Evolutionary conservation across 2,797 vertebrate genomes (phyloP).

Genomic region (Echiichthys vipera): DNA sequence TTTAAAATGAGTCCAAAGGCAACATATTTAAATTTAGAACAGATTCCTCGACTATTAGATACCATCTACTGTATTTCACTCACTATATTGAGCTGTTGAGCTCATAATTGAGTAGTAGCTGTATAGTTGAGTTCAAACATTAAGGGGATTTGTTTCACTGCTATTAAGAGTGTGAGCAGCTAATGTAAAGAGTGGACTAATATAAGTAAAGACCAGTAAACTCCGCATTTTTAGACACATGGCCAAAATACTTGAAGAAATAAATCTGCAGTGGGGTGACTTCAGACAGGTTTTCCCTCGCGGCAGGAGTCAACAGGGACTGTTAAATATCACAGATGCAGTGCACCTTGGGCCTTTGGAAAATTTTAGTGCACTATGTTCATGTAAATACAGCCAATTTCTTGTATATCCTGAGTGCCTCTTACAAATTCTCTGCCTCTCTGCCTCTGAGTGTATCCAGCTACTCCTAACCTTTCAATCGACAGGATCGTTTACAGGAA

Average conservation of each 20-base stretch:
- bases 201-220: slow-evolving; percentile 23
- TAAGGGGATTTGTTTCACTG: not conserved
- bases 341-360: slow-evolving; percentile 4
- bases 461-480: slow-evolving; percentile 47
- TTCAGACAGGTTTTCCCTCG: not conserved
- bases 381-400: slow-evolving; percentile 16
- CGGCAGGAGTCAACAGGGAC: not conserved
- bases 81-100: slow-evolving; percentile 3
- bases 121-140: slow-evolving; percentile 17
- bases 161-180: not conserved
- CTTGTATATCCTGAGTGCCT: slow-evolving; percentile 37
- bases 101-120: slow-evolving; percentile 6
- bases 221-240: slow-evolving; percentile 25
- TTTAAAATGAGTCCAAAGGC: slow-evolving; percentile 11
- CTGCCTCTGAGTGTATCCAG: not conserved
- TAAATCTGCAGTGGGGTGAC: slow-evolving; percentile 1
- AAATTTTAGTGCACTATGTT: slow-evolving; percentile 31
- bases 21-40: slow-evolving; percentile 21
- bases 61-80: slow-evolving; percentile 1
- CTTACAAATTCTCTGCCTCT: slow-evolving; percentile 19
- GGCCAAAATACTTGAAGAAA: not conserved
- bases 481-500: slow-evolving; percentile 34
- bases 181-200: slow-evolving; percentile 14
- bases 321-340: slow-evolving; percentile 21
- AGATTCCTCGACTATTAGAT: slow-evolving; percentile 9